Percentiles rank a stretch among this genome's conserved stretches.
phyloP scores from a whole-genome alignment of 2,113 vertebrate species.

The Caranx ignobilis region DNA sequence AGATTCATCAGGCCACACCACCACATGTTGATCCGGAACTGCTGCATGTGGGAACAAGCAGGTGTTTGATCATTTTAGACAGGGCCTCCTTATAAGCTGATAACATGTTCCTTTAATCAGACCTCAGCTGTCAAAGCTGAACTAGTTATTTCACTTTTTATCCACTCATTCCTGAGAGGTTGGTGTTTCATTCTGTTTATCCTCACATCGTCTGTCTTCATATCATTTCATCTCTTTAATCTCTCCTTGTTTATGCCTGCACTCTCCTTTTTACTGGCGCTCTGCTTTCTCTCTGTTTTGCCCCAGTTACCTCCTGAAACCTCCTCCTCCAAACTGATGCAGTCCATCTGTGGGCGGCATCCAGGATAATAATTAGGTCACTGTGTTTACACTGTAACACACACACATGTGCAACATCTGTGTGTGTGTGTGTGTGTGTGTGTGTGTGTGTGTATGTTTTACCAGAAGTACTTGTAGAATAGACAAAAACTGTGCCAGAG shows the following conservation, averaged over 20 bases:
- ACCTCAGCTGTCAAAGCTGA: not conserved
- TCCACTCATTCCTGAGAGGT: not conserved
- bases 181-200: not conserved
- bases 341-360: slow-evolving; percentile 56
- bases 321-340: slow-evolving; percentile 12
- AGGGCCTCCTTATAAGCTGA: too few species aligned
- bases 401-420: slow-evolving; percentile 24
- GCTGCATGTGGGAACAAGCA: too few species aligned
- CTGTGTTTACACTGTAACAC: slow-evolving; percentile 30
- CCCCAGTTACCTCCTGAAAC: not conserved
- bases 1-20: too few species aligned
- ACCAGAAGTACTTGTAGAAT: not conserved
- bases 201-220: slow-evolving; percentile 14
- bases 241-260: slow-evolving; percentile 15
- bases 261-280: not conserved
- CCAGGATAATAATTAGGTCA: slow-evolving; percentile 33
- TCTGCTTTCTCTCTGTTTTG: not conserved
- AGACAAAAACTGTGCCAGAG: not conserved
- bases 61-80: too few species aligned
- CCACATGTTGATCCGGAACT: too few species aligned
- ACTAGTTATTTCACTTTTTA: not conserved
- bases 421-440: not conserved
- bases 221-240: slow-evolving; percentile 13
- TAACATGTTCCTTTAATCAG: not conserved
- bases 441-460: not conserved